A percentile compares a stretch with the other conserved stretches of the same genome.
These are phyloP conservation scores for Thera obeliscata DNA, from an alignment of 2,888 invertebrate genomes.

Conservation along the genomic window DNA sequence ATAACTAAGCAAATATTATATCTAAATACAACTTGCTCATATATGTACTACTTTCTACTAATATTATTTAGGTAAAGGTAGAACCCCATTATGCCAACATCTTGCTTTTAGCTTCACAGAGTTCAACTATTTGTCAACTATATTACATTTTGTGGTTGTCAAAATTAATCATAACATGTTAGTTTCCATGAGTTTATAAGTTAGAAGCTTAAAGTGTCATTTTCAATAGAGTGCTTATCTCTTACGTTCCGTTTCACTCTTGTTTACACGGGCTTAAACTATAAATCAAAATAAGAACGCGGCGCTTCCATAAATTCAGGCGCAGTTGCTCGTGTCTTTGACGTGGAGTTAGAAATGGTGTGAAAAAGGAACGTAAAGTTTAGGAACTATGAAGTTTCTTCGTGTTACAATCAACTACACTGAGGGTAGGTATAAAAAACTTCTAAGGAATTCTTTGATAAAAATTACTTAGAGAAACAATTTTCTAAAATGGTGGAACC, in stretches of 20 bases:
- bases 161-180: too few species aligned
- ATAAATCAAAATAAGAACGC: conserved; percentile 36
- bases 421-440: not conserved
- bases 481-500: too few species aligned
- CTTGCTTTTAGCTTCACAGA: too few species aligned
- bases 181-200: conserved; percentile 20
- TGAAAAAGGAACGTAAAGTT: conserved; percentile 12
- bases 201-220: conserved; percentile 21
- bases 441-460: not conserved
- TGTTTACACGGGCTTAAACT: conserved; percentile 31
- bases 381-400: conserved; percentile 2
- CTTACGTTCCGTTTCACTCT: conserved; percentile 40
- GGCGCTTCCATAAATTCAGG: conserved; percentile 26
- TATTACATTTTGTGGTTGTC: too few species aligned
- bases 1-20: conserved; percentile 11
- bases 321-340: conserved; percentile 27
- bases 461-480: too few species aligned
- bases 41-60: too few species aligned
- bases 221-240: conserved; percentile 38
- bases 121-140: too few species aligned
- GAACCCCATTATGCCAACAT: too few species aligned
- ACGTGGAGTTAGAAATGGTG: conserved; percentile 23
- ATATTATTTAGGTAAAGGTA: too few species aligned
- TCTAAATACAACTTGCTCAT: not conserved
- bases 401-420: not conserved